A percentile compares a stretch with the other conserved stretches of the same genome.
Conservation (phyloP, 2,888 invertebrate genomes). For the Agrochola litura region DNA sequence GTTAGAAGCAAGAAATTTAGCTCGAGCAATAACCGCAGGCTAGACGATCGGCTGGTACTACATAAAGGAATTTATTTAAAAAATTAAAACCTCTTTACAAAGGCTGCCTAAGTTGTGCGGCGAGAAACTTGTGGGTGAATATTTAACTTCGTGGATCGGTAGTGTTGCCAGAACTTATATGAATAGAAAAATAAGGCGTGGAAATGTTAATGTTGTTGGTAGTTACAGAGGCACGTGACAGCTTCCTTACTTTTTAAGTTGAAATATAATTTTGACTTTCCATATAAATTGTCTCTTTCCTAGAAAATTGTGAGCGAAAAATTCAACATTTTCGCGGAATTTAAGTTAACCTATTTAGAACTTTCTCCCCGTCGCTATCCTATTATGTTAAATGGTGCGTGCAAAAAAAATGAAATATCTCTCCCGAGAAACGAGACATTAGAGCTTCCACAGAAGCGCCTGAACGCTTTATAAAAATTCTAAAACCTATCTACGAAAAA, state of each 20-base stretch:
- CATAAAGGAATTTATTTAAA: slow-evolving; percentile 58
- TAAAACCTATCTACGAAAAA: slow-evolving; percentile 30
- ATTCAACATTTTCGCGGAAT: slow-evolving; percentile 23
- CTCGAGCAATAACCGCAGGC: slow-evolving; percentile 45
- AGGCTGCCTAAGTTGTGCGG: slow-evolving; percentile 50
- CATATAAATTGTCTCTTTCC: slow-evolving; percentile 7
- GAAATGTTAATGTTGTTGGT: neutral
- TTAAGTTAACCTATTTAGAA: slow-evolving; percentile 36
- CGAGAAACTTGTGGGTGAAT: slow-evolving; percentile 58
- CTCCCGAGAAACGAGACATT: slow-evolving; percentile 24
- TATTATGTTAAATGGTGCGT: slow-evolving; percentile 54
- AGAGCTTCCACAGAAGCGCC: slow-evolving; percentile 9
- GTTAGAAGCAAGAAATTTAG: slow-evolving; percentile 41
- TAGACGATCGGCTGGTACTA: slow-evolving; percentile 51
- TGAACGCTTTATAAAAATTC: slow-evolving; percentile 36
- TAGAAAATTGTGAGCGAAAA: slow-evolving; percentile 16
- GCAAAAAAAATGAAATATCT: slow-evolving; percentile 35
- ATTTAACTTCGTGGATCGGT: slow-evolving; percentile 49
- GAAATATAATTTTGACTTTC: neutral
- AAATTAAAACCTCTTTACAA: slow-evolving; percentile 61
- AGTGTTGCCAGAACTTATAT: slow-evolving; percentile 33
- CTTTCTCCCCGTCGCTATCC: slow-evolving; percentile 31
- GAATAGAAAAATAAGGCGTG: slow-evolving; percentile 18
- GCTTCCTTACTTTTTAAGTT: neutral
- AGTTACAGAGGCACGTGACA: neutral